Conservation (phyloP, 2,888 invertebrate species). For the Eupithecia exiguata region DNA sequence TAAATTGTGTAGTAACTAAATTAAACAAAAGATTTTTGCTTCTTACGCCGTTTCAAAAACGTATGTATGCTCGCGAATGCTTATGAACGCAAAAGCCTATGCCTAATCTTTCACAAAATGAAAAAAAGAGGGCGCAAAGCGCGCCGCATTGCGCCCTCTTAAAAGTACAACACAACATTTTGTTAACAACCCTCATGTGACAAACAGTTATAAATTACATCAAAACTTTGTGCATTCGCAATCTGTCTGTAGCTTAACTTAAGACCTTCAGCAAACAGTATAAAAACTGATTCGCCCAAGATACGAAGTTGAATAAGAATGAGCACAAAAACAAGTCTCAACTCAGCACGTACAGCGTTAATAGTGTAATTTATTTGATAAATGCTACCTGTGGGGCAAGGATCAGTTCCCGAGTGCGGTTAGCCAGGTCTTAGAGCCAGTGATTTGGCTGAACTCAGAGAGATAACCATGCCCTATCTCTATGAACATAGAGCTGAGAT, state of each 20-base stretch:
- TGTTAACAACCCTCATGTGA: not conserved
- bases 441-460: not conserved
- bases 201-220: not conserved
- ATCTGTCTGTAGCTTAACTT: not conserved
- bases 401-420: constrained; percentile 24
- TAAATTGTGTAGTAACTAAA: no score
- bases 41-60: no score
- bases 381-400: constrained; percentile 33
- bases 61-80: no score
- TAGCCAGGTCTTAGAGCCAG: constrained; percentile 3
- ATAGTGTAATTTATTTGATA: constrained; percentile 41
- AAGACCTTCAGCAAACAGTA: not conserved
- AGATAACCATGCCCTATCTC: not conserved
- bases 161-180: no score
- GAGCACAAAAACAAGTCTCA: constrained; percentile 28
- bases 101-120: no score
- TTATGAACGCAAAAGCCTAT: no score
- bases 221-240: not conserved
- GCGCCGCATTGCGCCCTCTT: no score
- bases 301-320: constrained; percentile 23
- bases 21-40: no score
- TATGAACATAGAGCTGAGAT: not conserved
- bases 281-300: constrained; percentile 1
- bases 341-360: constrained; percentile 31
- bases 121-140: no score